Base-by-base conservation (phyloP, 2,113 vertebrate genomes). In the Willisornis vidua region DNA sequence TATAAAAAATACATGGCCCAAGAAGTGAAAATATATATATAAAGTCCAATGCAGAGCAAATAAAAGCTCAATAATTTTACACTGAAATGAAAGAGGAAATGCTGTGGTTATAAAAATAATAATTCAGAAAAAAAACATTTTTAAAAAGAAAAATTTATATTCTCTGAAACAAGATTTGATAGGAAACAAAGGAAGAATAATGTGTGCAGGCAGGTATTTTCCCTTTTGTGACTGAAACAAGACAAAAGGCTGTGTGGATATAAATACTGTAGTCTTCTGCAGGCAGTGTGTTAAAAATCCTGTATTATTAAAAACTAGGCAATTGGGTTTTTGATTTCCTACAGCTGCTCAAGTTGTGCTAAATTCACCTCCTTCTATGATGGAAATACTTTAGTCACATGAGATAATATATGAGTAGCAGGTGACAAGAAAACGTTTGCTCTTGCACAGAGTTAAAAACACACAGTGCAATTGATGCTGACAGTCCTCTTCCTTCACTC, bases 1-100 rank as follows among this genome's bases (percentile, higher is more conserved):
- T 77, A 77, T 85, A 54, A 90, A 92, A 94, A 92, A 90, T 39
- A 87, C 52, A 71, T 45, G 72, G 49, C 62, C 39, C n/a, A 85
- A 49, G 31, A 63, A 66, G 5, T 78, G 55, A 84, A 88, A 85
- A 90, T 72, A 51, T 9, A 51, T 1, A 66, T 37, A 37, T 66
- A 71, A 91, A 93, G 87, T 94, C 79, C 90, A 71, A 55, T n/a
- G 48, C 72, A 84, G 85, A 92, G 39, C 79, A 72, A 85, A 67
- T 63, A 51, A 88, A 83, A 96, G 59, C 59, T 86, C 78, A 23
- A 14, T 68, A 70, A 58, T 80, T 86, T 93, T 95, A 91, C 41
- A 76, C 20, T 19, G 16, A 90, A 57, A 29, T 43, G 25, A 68
- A 93, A 90, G 33, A 80, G 12, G 10, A 91, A 83, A 93, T 48